Percentiles rank a stretch among this genome's conserved stretches.
Evolutionary conservation across 1,140 invertebrate genomes (phyloP).

Genomic region (Pseudachorutes palmiensis): DNA sequence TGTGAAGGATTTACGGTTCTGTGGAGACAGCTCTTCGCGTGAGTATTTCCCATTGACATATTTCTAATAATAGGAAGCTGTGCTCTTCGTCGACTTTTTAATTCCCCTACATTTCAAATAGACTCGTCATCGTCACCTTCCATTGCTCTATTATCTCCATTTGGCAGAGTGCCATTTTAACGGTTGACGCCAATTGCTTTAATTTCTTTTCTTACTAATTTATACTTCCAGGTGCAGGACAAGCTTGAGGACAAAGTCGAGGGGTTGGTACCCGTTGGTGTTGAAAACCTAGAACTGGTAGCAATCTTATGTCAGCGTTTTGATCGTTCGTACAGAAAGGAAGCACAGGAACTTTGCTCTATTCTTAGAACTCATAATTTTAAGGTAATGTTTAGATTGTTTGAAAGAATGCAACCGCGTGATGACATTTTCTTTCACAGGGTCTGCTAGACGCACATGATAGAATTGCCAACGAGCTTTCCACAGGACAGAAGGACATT

Average conservation of each 20-base stretch:
- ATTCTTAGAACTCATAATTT: slow-evolving; percentile 48
- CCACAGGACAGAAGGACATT: slow-evolving; percentile 17
- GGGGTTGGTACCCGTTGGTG: slow-evolving; percentile 43
- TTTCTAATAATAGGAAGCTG: no score
- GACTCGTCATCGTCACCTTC: no score
- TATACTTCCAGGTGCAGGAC: slow-evolving; percentile 47
- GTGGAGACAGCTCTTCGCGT: no score
- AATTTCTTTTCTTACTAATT: slow-evolving; percentile 10
- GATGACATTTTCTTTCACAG: slow-evolving; percentile 42
- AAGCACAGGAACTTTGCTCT: slow-evolving; percentile 47
- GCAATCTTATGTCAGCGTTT: slow-evolving; percentile 42
- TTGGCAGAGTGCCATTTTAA: background rate
- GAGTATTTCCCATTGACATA: no score
- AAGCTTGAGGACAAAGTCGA: slow-evolving; percentile 45
- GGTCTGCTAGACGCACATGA: slow-evolving; percentile 62
- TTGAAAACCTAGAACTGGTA: slow-evolving; percentile 43
- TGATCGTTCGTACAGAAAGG: slow-evolving; percentile 42
- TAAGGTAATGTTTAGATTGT: slow-evolving; percentile 39
- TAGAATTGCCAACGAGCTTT: slow-evolving; percentile 48
- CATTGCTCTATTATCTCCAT: background rate
- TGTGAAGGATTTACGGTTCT: no score
- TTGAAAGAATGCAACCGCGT: no score
- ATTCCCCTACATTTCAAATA: no score
- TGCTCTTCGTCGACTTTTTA: no score
- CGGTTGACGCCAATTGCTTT: background rate